Conservation (phyloP, 2,888 invertebrate species). For the Drosophila kokeensis region DNA sequence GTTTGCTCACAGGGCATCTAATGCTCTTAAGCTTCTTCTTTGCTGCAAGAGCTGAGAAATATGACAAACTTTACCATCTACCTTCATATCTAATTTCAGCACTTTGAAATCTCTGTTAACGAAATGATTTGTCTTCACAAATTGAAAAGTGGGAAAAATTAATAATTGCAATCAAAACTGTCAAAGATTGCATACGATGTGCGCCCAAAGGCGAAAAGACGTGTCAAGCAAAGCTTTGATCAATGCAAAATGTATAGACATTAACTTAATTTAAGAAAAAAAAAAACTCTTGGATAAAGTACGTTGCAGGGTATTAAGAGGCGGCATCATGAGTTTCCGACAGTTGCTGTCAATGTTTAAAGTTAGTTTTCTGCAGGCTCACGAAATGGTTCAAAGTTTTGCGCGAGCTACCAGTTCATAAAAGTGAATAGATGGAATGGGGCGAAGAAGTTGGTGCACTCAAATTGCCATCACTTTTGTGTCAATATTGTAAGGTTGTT, state of each 20-base stretch:
- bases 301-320: constrained; percentile 29
- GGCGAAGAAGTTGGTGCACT: background rate
- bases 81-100: background rate
- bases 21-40: background rate
- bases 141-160: constrained; percentile 32
- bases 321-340: constrained; percentile 43
- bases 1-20: background rate
- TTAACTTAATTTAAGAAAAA: constrained; percentile 30
- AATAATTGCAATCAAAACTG: constrained; percentile 57
- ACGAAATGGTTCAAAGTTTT: constrained; percentile 13
- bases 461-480: constrained; percentile 16
- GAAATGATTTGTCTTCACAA: constrained; percentile 15
- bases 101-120: background rate
- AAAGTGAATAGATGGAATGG: background rate
- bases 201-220: background rate
- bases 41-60: background rate
- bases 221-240: constrained; percentile 31
- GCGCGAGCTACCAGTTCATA: background rate
- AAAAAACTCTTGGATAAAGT: constrained; percentile 2
- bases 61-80: background rate
- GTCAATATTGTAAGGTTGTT: constrained; percentile 31
- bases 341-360: constrained; percentile 64
- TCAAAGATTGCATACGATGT: constrained; percentile 39
- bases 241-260: constrained; percentile 30
- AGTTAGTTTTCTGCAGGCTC: constrained; percentile 36